Base-by-base conservation (phyloP, 2,797 vertebrate genomes). In the Benthosema pterotum region DNA sequence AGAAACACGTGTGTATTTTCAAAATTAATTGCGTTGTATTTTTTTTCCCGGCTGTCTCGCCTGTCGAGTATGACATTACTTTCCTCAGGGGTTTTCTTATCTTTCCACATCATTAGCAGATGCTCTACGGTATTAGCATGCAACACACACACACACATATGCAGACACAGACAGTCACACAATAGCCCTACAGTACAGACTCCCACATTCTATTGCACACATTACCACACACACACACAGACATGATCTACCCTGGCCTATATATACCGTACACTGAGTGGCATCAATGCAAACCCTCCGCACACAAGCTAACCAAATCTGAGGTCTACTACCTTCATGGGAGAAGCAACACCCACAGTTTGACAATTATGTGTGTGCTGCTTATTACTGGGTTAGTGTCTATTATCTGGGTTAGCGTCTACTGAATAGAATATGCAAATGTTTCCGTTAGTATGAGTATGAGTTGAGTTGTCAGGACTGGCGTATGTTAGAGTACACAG, bases 391-490 rank as follows among this genome's bases (percentile, higher is more conserved):
- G 45, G 57, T 63, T 52, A 38, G 32, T 38, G 32, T 38, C 32
- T 38, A 38, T 38, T 38, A 38, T 13, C 55, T 25, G 49, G 17
- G 17, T 15, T 46, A 5, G 5, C 42, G 7, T 52, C 11, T 52
- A 22, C n/a, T 46, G 11, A 51, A 57, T 17, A 13, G 28, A 49
- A 51, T 25, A 50, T 15, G n/a, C 5, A 48, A 13, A 13, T 52
- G 6, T 15, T 11, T 13, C 3, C 57, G 28, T n/a, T n/a, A n/a
- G n/a, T n/a, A n/a, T n/a, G n/a, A 9, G 28, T 38, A 38, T 38
- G 8, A 25, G 22, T n/a, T 25, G 16, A 42, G 14, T 32, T 18
- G 56, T 18, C 25, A 65, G 60, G 4, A 71, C 25, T 57, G 67
- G 8, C 38, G 51, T 50, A 42, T 58, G 13, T 17, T 25, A 25